Evolutionary conservation across 2,888 invertebrate genomes (phyloP), one percentile per base, ranked within the genome.

Genomic region (Unio pictorum): DNA sequence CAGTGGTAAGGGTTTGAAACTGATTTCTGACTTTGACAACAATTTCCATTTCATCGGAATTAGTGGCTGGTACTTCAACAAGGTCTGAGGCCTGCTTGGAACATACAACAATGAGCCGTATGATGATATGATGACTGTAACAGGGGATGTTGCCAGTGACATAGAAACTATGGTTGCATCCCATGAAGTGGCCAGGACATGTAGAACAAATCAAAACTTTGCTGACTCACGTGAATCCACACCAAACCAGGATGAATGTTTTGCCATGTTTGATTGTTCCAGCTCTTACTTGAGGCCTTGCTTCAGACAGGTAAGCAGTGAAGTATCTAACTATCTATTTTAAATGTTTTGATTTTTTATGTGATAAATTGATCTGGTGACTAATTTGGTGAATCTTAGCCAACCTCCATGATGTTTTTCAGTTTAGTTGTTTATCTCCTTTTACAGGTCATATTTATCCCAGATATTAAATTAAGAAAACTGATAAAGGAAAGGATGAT

Each of bases 61-160:
- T 0, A 94, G 94, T 81, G 95, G 97, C 7, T 97, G 96, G 96
- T 96, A 96, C 91, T 96, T 94, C 89, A 95, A 95, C 0, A 94
- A 94, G 84, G 94, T 95, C 0, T 96, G 95, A 1, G 97, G 98
- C 0, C 91, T 98, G 0, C 92, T 97, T 67, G 98, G 98, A 23
- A 95, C 95, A 0, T 94, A 95, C 92, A 95, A 96, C 91, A 95
- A 97, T 89, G 98, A 98, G 86, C 94, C 93, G 8, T 93, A 92
- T 83, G 96, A 96, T 88, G 97, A 98, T 87, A 92, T 93, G 63
- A 92, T 93, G 45, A 92, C 93, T 2, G 93, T 95, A 0, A 92
- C 93, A 79, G 93, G 93, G 64, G 85, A 91, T 1, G 67, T 78
- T 17, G 89, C 91, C 20, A 88, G 89, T 20, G 92, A 92, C 1